Percentiles rank a stretch among this genome's conserved stretches.
Conservation (phyloP, 1,140 invertebrate species). For the Drosophila ambigua region DNA sequence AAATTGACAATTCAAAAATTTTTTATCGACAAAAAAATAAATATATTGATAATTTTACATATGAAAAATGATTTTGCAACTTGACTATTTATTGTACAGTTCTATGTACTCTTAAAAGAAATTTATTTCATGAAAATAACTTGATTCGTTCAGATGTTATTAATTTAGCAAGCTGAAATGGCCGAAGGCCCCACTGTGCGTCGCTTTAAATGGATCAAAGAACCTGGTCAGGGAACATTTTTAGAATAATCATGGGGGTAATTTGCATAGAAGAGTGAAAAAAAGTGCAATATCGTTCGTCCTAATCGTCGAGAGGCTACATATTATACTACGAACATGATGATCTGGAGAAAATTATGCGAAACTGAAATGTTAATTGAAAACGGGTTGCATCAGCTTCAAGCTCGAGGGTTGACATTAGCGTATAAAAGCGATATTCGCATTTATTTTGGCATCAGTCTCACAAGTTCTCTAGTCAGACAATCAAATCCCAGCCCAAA, state of each 20-base stretch:
- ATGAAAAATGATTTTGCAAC: no score
- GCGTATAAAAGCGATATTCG: constrained; percentile 31
- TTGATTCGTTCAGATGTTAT: no score
- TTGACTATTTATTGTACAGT: no score
- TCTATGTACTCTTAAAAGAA: no score
- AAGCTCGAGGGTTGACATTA: not conserved
- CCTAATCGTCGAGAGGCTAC: constrained; percentile 12
- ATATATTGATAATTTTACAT: no score
- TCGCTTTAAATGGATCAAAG: constrained; percentile 2
- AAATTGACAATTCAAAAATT: no score
- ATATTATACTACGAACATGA: not conserved
- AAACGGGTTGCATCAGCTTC: constrained; percentile 43
- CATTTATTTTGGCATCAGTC: constrained; percentile 33
- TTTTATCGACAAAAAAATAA: no score
- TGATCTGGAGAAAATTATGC: constrained; percentile 15
- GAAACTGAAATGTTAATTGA: constrained; percentile 46
- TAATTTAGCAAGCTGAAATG: no score
- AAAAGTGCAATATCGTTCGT: constrained; percentile 26
- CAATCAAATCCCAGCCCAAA: constrained; percentile 23
- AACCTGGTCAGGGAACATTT: constrained; percentile 2
- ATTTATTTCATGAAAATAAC: no score
- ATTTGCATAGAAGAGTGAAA: constrained; percentile 41
- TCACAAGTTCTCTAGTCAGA: constrained; percentile 47
- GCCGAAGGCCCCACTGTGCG: no score
- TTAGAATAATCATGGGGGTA: constrained; percentile 44